Percentiles rank a stretch among this genome's conserved stretches.
phyloP scores from a whole-genome alignment of 1,140 invertebrate species.

The Drosophila setifemur region DNA sequence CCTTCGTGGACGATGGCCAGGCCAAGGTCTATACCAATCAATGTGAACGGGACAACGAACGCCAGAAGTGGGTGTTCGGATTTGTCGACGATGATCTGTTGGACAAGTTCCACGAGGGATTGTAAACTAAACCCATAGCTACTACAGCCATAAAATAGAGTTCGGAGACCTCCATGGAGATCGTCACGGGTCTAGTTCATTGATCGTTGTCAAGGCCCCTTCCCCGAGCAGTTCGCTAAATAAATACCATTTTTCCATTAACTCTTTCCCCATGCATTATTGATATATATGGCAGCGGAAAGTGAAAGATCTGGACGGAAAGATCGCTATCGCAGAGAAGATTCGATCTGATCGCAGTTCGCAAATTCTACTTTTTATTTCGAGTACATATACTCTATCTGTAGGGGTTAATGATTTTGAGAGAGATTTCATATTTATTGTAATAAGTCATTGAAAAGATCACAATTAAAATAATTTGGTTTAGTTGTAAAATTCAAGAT shows the following conservation, averaged over 20 bases:
- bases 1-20: constrained; percentile 71
- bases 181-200: constrained; percentile 39
- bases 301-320: constrained; percentile 31
- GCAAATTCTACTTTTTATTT: background rate
- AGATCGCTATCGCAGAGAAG: constrained; percentile 1
- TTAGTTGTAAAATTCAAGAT: too few relatives aligned
- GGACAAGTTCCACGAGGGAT: constrained; percentile 29
- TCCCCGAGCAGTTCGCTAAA: constrained; percentile 36
- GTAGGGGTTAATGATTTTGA: background rate
- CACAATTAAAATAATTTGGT: too few relatives aligned
- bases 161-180: constrained; percentile 53
- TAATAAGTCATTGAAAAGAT: background rate
- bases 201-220: constrained; percentile 56
- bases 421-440: background rate
- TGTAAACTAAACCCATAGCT: background rate
- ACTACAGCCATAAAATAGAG: constrained; percentile 3
- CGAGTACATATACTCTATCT: background rate
- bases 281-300: constrained; percentile 18
- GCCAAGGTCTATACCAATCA: constrained; percentile 86
- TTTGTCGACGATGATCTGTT: constrained; percentile 86
- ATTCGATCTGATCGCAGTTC: constrained; percentile 1
- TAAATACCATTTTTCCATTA: constrained; percentile 57
- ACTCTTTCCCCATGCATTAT: constrained; percentile 35
- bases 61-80: constrained; percentile 92
- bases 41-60: constrained; percentile 87